Evolutionary conservation across 2,797 vertebrate species (phyloP).

Genomic region (Hirundo rustica): DNA sequence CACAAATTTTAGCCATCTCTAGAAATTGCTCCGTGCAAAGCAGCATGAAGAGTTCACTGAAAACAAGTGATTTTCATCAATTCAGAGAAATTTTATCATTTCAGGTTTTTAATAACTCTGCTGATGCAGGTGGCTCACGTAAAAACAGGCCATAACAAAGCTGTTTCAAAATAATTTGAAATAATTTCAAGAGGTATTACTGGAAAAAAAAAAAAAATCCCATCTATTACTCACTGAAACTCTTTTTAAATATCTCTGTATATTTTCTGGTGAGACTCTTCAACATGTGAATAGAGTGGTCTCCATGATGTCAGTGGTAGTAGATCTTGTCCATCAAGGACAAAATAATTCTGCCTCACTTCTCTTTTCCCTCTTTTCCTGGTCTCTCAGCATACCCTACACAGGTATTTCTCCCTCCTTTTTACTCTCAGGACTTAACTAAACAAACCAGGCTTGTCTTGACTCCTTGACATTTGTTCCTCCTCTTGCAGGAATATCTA

Average conservation of each 20-base stretch:
- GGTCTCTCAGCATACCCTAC: background rate
- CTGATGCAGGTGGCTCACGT: background rate
- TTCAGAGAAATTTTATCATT: background rate
- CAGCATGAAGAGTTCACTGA: background rate
- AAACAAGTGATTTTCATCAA: background rate
- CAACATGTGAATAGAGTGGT: background rate
- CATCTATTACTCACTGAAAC: background rate
- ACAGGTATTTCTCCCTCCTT: background rate
- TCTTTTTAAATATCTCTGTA: background rate
- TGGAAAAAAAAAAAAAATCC: background rate
- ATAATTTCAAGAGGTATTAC: background rate
- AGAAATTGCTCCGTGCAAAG: background rate
- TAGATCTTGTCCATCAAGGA: background rate
- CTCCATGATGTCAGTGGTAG: background rate
- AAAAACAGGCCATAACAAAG: background rate
- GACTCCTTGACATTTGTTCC: slow-evolving; percentile 2
- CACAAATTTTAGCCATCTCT: background rate
- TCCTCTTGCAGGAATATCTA: background rate
- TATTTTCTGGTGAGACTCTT: background rate
- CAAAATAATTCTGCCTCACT: background rate
- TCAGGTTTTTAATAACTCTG: background rate
- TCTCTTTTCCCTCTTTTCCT: background rate
- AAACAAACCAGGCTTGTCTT: background rate
- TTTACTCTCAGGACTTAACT: background rate
- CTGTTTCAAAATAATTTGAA: background rate